phyloP scores from a whole-genome alignment of 1,140 invertebrate genomes.

The Dendrolimus kikuchii region DNA sequence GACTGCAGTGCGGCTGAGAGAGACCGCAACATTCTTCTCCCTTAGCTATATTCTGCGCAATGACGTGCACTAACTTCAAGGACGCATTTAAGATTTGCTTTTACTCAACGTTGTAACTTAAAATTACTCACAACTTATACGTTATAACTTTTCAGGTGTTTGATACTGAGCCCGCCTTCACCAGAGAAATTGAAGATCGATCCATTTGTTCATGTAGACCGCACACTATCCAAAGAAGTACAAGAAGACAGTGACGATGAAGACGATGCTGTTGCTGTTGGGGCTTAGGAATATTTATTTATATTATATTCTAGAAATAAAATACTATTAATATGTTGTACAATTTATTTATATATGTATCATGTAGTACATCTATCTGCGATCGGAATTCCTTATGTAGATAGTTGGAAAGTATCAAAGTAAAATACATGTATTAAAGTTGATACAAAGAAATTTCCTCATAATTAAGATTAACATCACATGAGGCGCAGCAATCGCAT shows the following conservation, averaged over 20 bases:
- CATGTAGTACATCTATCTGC: too few relatives aligned
- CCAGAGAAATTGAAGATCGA: conserved; percentile 78
- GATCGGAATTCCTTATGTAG: too few relatives aligned
- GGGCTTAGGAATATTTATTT: conserved; percentile 19
- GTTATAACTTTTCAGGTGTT: conserved; percentile 13
- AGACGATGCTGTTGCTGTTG: conserved; percentile 40
- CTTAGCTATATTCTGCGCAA: too few relatives aligned
- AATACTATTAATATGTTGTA: background rate
- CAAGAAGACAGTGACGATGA: conserved; percentile 63
- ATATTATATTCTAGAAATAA: background rate
- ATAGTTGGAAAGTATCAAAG: background rate
- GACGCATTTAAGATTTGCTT: too few relatives aligned
- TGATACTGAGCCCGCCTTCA: conserved; percentile 72
- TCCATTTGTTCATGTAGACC: conserved; percentile 72
- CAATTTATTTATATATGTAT: too few relatives aligned
- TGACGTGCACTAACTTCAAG: too few relatives aligned
- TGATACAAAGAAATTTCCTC: background rate
- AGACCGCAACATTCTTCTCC: background rate
- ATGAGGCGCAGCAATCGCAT: too few relatives aligned
- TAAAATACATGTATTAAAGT: background rate
- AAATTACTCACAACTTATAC: too few relatives aligned
- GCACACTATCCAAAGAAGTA: conserved; percentile 42
- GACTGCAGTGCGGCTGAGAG: background rate
- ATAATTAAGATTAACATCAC: too few relatives aligned
- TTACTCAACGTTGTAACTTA: too few relatives aligned